phyloP scores from a whole-genome alignment of 2,113 vertebrate species.

The Megaceryle torquata region DNA sequence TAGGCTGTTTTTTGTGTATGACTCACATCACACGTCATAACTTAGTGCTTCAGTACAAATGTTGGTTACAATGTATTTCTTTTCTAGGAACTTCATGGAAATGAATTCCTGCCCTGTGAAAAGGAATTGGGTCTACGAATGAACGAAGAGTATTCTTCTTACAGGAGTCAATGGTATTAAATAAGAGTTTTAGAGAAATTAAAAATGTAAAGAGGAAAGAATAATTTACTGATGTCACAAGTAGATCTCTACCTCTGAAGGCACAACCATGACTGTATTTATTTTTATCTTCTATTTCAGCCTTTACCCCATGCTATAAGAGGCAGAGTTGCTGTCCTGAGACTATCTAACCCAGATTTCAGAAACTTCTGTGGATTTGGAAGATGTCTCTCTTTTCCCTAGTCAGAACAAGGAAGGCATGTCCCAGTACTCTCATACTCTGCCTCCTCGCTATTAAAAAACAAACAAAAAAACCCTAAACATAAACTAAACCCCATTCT shows the following conservation, averaged over 20 bases:
- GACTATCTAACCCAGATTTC: not conserved
- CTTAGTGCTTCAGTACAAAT: not conserved
- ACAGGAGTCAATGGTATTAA: conserved; percentile 63
- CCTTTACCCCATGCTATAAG: not conserved
- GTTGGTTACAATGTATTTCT: not conserved
- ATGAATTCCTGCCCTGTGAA: conserved; percentile 48
- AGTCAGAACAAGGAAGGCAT: not conserved
- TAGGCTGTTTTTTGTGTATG: not conserved
- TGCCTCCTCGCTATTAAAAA: not conserved
- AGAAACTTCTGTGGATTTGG: not conserved
- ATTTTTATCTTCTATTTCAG: not conserved
- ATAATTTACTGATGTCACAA: not conserved
- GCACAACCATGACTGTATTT: not conserved
- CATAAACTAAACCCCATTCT: not conserved
- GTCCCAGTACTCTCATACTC: not conserved
- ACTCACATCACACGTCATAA: not conserved
- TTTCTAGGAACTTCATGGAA: conserved; percentile 64
- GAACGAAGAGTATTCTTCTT: not conserved
- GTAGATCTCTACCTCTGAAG: not conserved
- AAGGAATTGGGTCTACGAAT: not conserved
- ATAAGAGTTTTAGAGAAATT: not conserved
- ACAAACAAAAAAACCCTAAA: not conserved
- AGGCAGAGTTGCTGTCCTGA: not conserved
- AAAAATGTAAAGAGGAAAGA: not conserved
- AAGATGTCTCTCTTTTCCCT: not conserved